A percentile compares a stretch with the other conserved stretches of the same genome.
phyloP scores from a whole-genome alignment of 2,797 vertebrate species.

The Chelmon rostratus region DNA sequence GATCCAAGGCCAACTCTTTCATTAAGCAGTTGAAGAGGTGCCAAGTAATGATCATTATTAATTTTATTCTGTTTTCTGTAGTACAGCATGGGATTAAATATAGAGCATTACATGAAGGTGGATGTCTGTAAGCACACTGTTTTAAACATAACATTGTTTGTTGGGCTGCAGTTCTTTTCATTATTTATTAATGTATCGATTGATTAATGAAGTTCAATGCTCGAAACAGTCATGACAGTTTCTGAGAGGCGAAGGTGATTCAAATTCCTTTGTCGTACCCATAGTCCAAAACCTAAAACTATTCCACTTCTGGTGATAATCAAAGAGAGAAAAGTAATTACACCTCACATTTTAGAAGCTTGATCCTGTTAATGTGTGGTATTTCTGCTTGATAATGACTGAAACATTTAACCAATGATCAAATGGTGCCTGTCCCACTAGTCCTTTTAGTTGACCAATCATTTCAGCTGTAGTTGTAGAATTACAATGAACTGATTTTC shows the following conservation, averaged over 20 bases:
- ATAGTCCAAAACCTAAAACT: not conserved
- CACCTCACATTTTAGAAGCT: not conserved
- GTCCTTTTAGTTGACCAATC: not conserved
- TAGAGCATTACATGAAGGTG: not conserved
- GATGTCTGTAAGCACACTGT: not conserved
- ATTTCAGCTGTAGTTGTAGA: not conserved
- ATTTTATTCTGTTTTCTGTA: not conserved
- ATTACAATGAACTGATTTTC: too few species aligned
- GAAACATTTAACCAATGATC: not conserved
- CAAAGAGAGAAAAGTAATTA: not conserved
- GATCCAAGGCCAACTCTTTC: slow-evolving; percentile 32
- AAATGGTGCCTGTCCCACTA: not conserved
- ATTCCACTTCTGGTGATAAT: not conserved
- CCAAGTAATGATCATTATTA: slow-evolving; percentile 30
- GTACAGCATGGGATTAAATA: not conserved
- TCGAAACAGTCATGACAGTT: not conserved
- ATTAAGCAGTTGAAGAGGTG: slow-evolving; percentile 21
- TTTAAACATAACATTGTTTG: not conserved
- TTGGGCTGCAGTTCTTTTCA: not conserved
- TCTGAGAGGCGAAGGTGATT: not conserved
- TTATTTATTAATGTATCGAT: not conserved
- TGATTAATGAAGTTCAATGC: not conserved
- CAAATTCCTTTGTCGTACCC: not conserved
- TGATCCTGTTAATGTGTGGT: not conserved
- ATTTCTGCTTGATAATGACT: not conserved